Base-by-base conservation (phyloP, 1,140 invertebrate species). In the Parasteatoda tepidariorum region DNA sequence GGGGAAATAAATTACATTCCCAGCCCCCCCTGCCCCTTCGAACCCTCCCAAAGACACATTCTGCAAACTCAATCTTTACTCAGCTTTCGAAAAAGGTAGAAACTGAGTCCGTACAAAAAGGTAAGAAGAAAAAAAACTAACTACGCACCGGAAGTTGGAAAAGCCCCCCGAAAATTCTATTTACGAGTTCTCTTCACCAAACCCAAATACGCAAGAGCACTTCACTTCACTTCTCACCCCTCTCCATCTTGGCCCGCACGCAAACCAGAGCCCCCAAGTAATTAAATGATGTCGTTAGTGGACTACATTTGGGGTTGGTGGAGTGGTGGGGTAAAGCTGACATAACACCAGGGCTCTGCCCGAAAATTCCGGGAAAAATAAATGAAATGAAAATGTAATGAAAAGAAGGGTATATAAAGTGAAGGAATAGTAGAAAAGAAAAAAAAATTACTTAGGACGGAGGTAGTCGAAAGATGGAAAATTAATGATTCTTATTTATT, bases 341-440 rank as follows among this genome's bases (percentile, higher is more conserved):
- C 71, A 74, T 74, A 74, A 74, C 71, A 74, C 26, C 22, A n/a
- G 30, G 15, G n/a, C 18, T 24, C 7, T 18, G 30, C 30, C 41
- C 24, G 54, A 61, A 74, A 74, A 38, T 74, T 61, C 71, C 24
- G 55, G 33, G 71, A 74, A 74, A 74, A 74, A 61, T 61, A 74
- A 70, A 78, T 64, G 74, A 66, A 78, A 78, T 78, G 74, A 78
- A 78, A 78, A 78, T 66, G 61, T 54, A 78, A 38, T 78, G 57
- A 75, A 76, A 70, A 26, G 74, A 66, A 66, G 26, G 62, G 28
- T 9, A 55, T 41, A 59, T 59, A 34, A 15, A 13, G 55, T 28
- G 13, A 24, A 59, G 55, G 7, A 24, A 26, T 15, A 68, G n/a
- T 6, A 24, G 7, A 41, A 38, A 68, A 68, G 41, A 48, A 41